A percentile compares a stretch with the other conserved stretches of the same genome.
These are phyloP conservation scores for Perizoma affinitatum DNA, from an alignment of 2,888 invertebrate genomes.

Conservation along the genomic window DNA sequence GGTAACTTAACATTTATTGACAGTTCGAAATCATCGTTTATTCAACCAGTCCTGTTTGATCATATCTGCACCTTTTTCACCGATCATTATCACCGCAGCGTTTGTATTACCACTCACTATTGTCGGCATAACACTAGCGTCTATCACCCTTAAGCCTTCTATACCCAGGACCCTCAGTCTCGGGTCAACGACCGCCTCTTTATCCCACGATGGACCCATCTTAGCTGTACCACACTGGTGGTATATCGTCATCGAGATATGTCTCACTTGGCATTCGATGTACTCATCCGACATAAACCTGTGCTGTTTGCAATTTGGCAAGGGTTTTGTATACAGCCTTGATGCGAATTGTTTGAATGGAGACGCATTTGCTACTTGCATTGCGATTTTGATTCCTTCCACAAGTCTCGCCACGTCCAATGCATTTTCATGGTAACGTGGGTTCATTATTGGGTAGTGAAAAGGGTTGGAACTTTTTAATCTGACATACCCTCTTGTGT, in stretches of 20 bases:
- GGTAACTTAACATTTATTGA: constrained; percentile 24
- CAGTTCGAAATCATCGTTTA: constrained; percentile 57
- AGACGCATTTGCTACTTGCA: constrained; percentile 88
- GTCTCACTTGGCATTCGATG: constrained; percentile 93
- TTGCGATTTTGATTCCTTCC: constrained; percentile 91
- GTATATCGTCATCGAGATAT: constrained; percentile 95
- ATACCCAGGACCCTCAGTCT: constrained; percentile 91
- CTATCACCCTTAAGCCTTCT: constrained; percentile 91
- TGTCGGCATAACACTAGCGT: constrained; percentile 95
- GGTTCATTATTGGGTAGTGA: constrained; percentile 94
- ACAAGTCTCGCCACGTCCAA: constrained; percentile 91
- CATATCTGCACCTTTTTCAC: constrained; percentile 93
- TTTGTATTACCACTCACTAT: constrained; percentile 95
- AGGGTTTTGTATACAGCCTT: constrained; percentile 88
- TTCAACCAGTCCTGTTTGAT: constrained; percentile 92
- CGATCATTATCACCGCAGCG: constrained; percentile 96
- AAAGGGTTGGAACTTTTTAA: constrained; percentile 92
- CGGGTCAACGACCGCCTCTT: constrained; percentile 92
- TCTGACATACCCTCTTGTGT: constrained; percentile 90
- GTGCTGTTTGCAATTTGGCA: constrained; percentile 90
- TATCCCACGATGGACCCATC: constrained; percentile 93
- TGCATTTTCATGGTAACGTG: constrained; percentile 95
- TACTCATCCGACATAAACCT: constrained; percentile 91
- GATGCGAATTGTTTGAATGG: constrained; percentile 93
- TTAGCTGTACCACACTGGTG: constrained; percentile 95